Conservation (phyloP, 2,113 vertebrate species). For the Oceanodroma tethys region DNA sequence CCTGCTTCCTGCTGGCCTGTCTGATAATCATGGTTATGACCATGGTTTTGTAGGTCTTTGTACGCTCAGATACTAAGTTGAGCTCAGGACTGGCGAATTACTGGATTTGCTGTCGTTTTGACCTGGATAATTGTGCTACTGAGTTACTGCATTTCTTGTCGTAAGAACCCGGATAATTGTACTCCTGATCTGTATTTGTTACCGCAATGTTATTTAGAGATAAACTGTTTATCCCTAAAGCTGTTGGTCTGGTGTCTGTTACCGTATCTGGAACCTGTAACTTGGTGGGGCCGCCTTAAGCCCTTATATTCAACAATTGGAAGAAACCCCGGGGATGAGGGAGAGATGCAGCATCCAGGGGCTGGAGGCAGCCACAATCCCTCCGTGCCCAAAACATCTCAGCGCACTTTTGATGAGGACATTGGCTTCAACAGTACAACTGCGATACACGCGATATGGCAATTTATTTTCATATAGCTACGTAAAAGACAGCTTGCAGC, state of each 20-base stretch:
- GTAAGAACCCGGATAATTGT: accelerated
- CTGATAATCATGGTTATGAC: accelerated
- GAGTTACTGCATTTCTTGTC: not conserved
- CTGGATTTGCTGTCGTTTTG: not conserved
- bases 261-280: not conserved
- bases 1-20: not conserved
- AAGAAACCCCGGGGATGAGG: not conserved
- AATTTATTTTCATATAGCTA: not conserved
- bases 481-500: not conserved
- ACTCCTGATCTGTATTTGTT: not conserved
- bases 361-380: not conserved
- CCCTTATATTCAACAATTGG: not conserved
- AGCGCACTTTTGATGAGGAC: not conserved
- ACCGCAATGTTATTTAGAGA: accelerated
- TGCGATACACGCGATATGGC: not conserved
- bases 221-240: not conserved
- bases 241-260: not conserved
- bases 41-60: accelerated
- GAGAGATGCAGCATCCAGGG: not conserved
- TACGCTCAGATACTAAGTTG: not conserved
- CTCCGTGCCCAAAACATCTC: not conserved
- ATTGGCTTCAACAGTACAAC: not conserved
- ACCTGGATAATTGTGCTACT: accelerated
- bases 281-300: not conserved
- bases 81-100: not conserved